phyloP scores from a whole-genome alignment of 92 coral and sea anemone species.

The Bergia sp. region DNA sequence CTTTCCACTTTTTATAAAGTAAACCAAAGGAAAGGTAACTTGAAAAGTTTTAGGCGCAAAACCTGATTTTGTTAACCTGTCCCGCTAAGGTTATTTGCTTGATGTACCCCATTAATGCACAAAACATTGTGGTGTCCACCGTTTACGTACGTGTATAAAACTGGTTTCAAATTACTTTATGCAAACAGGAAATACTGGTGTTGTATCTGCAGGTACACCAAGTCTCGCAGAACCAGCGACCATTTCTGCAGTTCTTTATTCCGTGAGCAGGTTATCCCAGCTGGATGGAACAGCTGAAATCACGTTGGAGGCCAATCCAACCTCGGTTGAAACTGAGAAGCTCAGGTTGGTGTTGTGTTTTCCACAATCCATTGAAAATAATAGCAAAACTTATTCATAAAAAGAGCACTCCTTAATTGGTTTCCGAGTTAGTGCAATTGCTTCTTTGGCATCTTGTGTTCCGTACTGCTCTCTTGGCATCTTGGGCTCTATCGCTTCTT shows the following conservation, averaged over 20 bases:
- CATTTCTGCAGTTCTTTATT: slow-evolving; percentile 66
- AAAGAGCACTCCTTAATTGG: background rate
- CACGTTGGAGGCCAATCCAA: slow-evolving; percentile 79
- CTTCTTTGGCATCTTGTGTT: background rate
- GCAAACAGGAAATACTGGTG: background rate
- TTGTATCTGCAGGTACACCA: slow-evolving; percentile 65
- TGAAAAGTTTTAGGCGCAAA: background rate
- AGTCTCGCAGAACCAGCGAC: slow-evolving; percentile 78
- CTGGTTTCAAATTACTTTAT: background rate
- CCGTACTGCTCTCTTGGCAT: background rate
- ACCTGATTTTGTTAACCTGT: background rate
- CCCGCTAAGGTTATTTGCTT: background rate
- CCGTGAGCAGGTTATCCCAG: slow-evolving; percentile 45
- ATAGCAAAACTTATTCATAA: background rate
- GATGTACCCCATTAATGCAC: background rate
- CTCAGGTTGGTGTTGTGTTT: slow-evolving; percentile 46
- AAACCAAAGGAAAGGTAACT: too few relatives aligned
- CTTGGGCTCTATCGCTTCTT: too few relatives aligned
- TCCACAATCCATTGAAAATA: too few relatives aligned
- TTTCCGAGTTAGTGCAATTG: too few relatives aligned
- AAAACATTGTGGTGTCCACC: background rate
- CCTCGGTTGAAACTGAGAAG: slow-evolving; percentile 68
- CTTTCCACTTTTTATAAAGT: background rate
- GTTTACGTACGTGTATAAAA: background rate
- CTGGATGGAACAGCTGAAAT: slow-evolving; percentile 65